Evolutionary conservation across 92 coral and sea anemone genomes (phyloP), one percentile per base, ranked within the genome.

Genomic region (Heteractis magnifica): DNA sequence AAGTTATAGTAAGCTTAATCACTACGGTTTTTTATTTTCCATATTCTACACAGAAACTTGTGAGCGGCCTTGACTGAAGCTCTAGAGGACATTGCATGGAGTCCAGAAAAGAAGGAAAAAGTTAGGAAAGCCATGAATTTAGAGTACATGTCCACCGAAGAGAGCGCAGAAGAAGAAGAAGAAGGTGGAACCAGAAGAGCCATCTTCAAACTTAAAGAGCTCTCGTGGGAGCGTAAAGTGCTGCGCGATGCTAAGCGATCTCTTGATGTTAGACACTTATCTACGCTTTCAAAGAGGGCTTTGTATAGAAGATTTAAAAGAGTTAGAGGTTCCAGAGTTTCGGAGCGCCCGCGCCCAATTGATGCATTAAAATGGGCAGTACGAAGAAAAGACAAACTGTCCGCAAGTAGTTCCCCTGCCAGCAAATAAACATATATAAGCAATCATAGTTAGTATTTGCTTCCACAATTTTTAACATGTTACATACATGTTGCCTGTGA

Each of bases 211-310:
- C 3, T 74, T 15, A 74, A 74, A 44, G 49, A 20, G 8, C 51
- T 74, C 6, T 34, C 78, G 9, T 74, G 78, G 78, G 78, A 74
- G 23, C 51, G 78, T 7, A 74, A 74, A 50, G 78, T 0, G n/a
- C 55, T 74, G 8, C 18, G 51, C 18, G 78, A 34, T 14, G 78
- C n/a, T 13, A 74, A 74, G 51, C 9, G 55, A 8, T 8, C 51
- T 12, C 55, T 74, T 10, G 78, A 74, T n/a, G 6, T 1, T 7
- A 34, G 8, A 14, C 50, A 74, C n/a, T 34, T 74, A 34, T 5
- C 0, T 7, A 74, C 49, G 9, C 41, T 74, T 13, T 14, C 0
- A 16, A 34, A 74, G 55, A 74, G 78, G 78, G 78, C 78, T 10
- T 50, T 15, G 50, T 50, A 34, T 15, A 74, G 3, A 34, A 34